Percentiles rank a stretch among this genome's conserved stretches.
phyloP scores from a whole-genome alignment of 2,113 vertebrate genomes.

The Bufo bufo region DNA sequence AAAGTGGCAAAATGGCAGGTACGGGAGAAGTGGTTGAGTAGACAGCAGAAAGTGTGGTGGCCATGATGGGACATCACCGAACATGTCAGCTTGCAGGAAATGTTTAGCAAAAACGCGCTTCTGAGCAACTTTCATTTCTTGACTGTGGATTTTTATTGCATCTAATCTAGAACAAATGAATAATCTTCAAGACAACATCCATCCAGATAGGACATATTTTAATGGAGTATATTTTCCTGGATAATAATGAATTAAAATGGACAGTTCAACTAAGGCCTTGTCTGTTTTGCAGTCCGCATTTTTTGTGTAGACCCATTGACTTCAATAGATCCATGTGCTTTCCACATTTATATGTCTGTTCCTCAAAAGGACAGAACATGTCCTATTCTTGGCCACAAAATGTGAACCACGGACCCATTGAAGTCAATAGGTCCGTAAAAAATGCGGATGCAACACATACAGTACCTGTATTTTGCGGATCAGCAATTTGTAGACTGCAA shows the following conservation, averaged over 20 bases:
- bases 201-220: background rate
- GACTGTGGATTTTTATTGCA: constrained; percentile 82
- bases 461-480: too few species aligned
- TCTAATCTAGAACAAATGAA: constrained; percentile 72
- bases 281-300: too few species aligned
- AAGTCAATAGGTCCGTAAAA: too few species aligned
- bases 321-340: too few species aligned
- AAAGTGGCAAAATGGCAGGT: constrained; percentile 82
- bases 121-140: constrained; percentile 82
- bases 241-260: background rate
- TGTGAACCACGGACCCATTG: too few species aligned
- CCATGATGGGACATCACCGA: constrained; percentile 84
- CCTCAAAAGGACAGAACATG: too few species aligned
- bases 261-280: background rate
- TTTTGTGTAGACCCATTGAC: too few species aligned
- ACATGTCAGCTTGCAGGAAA: constrained; percentile 78
- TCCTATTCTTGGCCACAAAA: too few species aligned
- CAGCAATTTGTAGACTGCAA: too few species aligned
- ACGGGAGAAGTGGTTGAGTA: constrained; percentile 80
- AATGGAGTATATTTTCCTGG: background rate
- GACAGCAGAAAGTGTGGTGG: constrained; percentile 80
- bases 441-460: too few species aligned
- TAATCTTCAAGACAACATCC: background rate
- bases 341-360: too few species aligned
- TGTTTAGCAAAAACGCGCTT: constrained; percentile 85